Base-by-base conservation (phyloP, 1,140 invertebrate species). In the Neodiprion virginianus region DNA sequence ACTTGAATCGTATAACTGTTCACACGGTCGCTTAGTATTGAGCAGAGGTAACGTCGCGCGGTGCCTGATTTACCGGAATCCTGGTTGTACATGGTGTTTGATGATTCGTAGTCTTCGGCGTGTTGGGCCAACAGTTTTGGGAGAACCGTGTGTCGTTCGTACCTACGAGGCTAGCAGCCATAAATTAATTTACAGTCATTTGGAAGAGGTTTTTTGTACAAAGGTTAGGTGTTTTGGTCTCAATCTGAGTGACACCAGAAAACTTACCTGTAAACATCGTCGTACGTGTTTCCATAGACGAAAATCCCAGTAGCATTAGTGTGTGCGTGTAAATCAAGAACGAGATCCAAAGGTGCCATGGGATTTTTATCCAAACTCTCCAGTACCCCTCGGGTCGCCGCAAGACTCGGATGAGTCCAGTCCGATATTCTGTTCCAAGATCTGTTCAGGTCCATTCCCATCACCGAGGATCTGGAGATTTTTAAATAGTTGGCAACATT, bases 221-320 rank as follows among this genome's bases (percentile, higher is more conserved):
- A 65, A 65, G 17, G 17, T 74, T 9, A 74, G 66, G 28, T n/a
- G 21, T 23, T 50, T 67, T 70, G 28, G 69, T 72, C 65, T 53
- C 69, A 73, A 69, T 8, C 23, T 73, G 11, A 61, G 5, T 17
- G 53, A 61, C 0, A 17, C 53, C 53, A 7, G 53, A 61, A 69
- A 72, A 74, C 76, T 79, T 85, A 95, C 94, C 95, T 93, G 85
- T 96, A 96, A 8, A 96, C 95, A 84, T 99, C 97, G 78, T 98
- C 97, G 82, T 97, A 99, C 0, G 96, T 95, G 88, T 98, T 99
- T 8, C 98, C 98, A 83, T 98, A 97, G 75, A 99, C 93, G 88
- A 99, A 99, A 53, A 96, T 93, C 17, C 98, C 98, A 81, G 95
- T 95, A 66, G 97, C 91, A 76, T 94, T 98, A 1, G 95, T 94